Percentiles rank a stretch among this genome's conserved stretches.
phyloP scores from a whole-genome alignment of 2,888 invertebrate species.

The Auanema freiburgensis region DNA sequence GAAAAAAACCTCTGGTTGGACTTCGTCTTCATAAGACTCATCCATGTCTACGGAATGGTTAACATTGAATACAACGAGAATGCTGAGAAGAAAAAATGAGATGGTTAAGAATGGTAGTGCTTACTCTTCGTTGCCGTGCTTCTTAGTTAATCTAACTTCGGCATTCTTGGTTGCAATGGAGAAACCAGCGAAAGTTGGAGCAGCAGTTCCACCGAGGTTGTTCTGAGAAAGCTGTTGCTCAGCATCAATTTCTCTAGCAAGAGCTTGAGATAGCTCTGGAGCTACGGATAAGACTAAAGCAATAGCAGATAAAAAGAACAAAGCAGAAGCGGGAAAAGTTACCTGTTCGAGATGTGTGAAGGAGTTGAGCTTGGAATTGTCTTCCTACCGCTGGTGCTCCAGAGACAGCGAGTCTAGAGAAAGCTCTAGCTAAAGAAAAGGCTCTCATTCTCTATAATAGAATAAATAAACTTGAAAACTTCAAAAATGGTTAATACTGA shows the following conservation, averaged over 20 bases:
- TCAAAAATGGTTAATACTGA: too few relatives aligned
- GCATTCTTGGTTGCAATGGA: slow-evolving; percentile 79
- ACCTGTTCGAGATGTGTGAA: too few relatives aligned
- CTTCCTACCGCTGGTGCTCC: too few relatives aligned
- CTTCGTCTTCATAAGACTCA: slow-evolving; percentile 51
- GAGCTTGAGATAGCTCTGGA: slow-evolving; percentile 77
- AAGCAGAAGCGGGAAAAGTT: too few relatives aligned
- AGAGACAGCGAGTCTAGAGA: too few relatives aligned
- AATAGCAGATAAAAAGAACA: neutral
- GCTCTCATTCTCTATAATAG: too few relatives aligned
- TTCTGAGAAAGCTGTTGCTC: slow-evolving; percentile 71
- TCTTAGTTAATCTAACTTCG: slow-evolving; percentile 77
- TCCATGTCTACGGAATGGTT: slow-evolving; percentile 91
- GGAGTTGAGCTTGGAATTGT: too few relatives aligned
- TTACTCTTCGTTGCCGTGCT: slow-evolving; percentile 72
- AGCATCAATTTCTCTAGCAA: slow-evolving; percentile 88
- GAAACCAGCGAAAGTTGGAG: slow-evolving; percentile 81
- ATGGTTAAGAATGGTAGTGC: slow-evolving; percentile 22
- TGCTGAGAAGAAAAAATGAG: slow-evolving; percentile 67
- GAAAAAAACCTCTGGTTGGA: slow-evolving; percentile 20
- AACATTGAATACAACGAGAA: slow-evolving; percentile 83
- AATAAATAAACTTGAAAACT: too few relatives aligned
- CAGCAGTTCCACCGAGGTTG: slow-evolving; percentile 50
- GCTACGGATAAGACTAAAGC: slow-evolving; percentile 40
- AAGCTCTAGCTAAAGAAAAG: too few relatives aligned